Conservation (phyloP, 2,113 vertebrate species). For the Nycticebus coucang region DNA sequence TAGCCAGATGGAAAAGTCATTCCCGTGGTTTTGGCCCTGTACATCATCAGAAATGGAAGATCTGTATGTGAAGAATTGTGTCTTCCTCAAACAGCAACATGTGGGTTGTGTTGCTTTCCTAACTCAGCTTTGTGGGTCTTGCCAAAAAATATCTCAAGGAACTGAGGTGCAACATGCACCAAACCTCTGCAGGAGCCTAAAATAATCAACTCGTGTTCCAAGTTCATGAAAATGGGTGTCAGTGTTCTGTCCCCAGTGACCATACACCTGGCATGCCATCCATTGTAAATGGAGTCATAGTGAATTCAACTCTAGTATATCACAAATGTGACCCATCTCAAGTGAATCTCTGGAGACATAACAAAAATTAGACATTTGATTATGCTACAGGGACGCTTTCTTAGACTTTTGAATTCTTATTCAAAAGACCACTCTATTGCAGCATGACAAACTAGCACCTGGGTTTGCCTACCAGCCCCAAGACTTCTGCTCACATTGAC, state of each 20-base stretch:
- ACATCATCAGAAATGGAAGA: not conserved
- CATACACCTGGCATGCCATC: not conserved
- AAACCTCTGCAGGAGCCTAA: too few species aligned
- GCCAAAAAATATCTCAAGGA: not conserved
- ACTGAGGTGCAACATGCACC: not conserved
- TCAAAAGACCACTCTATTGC: not conserved
- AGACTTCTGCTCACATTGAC: not conserved
- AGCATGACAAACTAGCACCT: not conserved
- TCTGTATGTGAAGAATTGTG: not conserved
- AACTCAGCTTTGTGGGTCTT: not conserved
- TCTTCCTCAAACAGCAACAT: not conserved
- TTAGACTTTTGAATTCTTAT: not conserved
- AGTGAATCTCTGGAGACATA: not conserved
- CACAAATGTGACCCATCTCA: not conserved
- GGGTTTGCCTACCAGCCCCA: not conserved
- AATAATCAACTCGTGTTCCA: not conserved
- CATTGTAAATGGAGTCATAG: not conserved
- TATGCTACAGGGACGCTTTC: not conserved
- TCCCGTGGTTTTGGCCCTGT: accelerated
- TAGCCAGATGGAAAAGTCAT: not conserved
- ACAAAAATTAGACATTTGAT: not conserved
- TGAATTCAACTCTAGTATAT: not conserved
- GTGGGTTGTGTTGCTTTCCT: not conserved
- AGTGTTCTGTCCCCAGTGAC: not conserved
- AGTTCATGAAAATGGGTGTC: not conserved